Percentiles rank a stretch among this genome's conserved stretches.
phyloP scores from a whole-genome alignment of 2,797 vertebrate genomes.

The Rhabdophis nuchalis region DNA sequence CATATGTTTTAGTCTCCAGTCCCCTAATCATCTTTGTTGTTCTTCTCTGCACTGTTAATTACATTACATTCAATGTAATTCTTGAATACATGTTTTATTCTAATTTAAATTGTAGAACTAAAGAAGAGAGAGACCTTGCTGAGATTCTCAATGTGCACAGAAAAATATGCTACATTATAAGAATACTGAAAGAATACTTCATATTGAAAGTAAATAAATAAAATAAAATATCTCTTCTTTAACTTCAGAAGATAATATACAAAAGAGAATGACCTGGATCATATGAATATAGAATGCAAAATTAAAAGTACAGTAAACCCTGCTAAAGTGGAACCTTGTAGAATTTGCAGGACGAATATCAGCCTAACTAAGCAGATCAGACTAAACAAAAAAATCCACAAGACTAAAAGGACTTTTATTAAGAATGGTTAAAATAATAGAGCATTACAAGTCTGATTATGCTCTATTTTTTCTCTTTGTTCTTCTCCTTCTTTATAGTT shows the following conservation, averaged over 20 bases:
- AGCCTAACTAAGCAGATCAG: neutral
- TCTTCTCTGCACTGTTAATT: too few species aligned
- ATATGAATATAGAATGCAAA: neutral
- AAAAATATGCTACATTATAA: neutral
- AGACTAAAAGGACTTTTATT: neutral
- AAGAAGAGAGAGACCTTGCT: neutral
- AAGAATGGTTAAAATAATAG: neutral
- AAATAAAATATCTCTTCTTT: neutral
- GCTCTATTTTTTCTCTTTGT: neutral
- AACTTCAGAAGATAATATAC: neutral
- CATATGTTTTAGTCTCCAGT: too few species aligned
- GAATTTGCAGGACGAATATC: neutral
- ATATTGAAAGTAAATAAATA: neutral
- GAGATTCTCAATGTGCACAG: neutral
- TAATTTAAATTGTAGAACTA: neutral
- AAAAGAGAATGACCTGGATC: neutral
- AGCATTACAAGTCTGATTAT: neutral
- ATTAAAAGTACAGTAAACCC: neutral
- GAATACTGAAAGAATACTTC: neutral
- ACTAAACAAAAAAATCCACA: neutral
- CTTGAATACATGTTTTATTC: neutral
- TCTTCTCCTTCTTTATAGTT: neutral
- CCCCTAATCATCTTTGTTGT: too few species aligned
- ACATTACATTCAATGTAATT: too few species aligned
- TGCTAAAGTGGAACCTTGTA: neutral